A percentile compares a stretch with the other conserved stretches of the same genome.
These are phyloP conservation scores for Laupala kohalensis DNA, from an alignment of 1,140 invertebrate species.

Conservation along the genomic window DNA sequence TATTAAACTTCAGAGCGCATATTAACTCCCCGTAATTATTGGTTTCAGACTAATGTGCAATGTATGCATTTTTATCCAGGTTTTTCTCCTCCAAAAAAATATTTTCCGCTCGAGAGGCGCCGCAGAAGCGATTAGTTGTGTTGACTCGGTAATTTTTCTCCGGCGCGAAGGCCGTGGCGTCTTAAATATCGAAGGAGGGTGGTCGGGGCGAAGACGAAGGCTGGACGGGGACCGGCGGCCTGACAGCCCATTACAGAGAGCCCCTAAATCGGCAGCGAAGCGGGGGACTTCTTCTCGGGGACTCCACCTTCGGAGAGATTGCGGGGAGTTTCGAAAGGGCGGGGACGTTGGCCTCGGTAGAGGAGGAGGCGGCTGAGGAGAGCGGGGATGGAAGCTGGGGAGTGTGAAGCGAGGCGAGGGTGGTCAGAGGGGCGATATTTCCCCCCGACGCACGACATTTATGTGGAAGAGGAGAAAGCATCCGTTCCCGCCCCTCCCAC, in stretches of 20 bases:
- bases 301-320: too few species aligned
- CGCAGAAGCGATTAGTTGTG: conserved; percentile 18
- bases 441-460: neutral
- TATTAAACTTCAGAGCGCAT: conserved; percentile 20
- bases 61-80: conserved; percentile 23
- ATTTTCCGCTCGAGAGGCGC: conserved; percentile 17
- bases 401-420: too few species aligned
- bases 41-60: conserved; percentile 21
- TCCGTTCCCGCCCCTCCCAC: neutral
- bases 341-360: too few species aligned
- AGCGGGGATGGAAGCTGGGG: too few species aligned
- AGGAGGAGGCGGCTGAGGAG: neutral
- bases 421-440: neutral
- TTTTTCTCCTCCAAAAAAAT: conserved; percentile 17
- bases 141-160: conserved; percentile 25
- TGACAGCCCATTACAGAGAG: neutral
- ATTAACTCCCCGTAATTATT: conserved; percentile 27
- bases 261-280: neutral
- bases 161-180: neutral
- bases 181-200: neutral
- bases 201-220: neutral
- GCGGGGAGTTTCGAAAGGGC: too few species aligned
- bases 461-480: neutral
- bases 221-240: neutral
- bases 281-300: neutral